Conservation (phyloP, 2,797 vertebrate species). For the Urocyon cinereoargenteus region DNA sequence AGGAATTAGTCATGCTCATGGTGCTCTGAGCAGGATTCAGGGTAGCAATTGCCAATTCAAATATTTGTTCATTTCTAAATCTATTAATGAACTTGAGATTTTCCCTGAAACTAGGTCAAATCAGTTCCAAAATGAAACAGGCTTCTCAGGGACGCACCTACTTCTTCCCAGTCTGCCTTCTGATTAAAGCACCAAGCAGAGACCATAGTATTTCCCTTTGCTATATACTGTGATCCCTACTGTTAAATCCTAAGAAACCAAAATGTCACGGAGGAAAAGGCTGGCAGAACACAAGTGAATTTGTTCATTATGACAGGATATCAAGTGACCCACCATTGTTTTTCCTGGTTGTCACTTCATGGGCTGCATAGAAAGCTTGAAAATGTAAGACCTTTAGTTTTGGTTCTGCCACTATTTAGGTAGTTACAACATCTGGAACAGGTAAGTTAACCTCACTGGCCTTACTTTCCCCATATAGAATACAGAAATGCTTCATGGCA, state of each 20-base stretch:
- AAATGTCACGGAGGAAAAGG: slow-evolving; percentile 55
- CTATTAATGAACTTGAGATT: slow-evolving; percentile 65
- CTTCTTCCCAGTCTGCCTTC: slow-evolving; percentile 63
- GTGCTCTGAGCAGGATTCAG: slow-evolving; percentile 69
- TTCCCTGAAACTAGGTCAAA: slow-evolving; percentile 74
- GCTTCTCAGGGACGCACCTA: slow-evolving; percentile 79
- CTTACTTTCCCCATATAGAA: slow-evolving; percentile 65
- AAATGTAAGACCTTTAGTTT: slow-evolving; percentile 8
- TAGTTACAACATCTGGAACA: slow-evolving; percentile 43
- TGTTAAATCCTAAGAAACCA: slow-evolving; percentile 61
- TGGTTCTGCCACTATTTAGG: slow-evolving; percentile 58
- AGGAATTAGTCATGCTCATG: slow-evolving; percentile 46
- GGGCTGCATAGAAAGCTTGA: slow-evolving; percentile 44
- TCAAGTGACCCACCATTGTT: slow-evolving; percentile 11
- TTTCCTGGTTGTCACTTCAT: slow-evolving; percentile 46
- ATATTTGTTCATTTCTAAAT: slow-evolving; percentile 65
- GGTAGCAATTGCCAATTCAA: slow-evolving; percentile 63
- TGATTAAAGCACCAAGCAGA: slow-evolving; percentile 66
- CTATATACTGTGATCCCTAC: slow-evolving; percentile 59
- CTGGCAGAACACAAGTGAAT: slow-evolving; percentile 51
- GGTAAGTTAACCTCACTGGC: slow-evolving; percentile 66
- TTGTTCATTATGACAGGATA: slow-evolving; percentile 52
- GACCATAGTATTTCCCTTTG: slow-evolving; percentile 43
- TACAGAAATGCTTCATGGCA: slow-evolving; percentile 56
- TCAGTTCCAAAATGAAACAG: slow-evolving; percentile 72